phyloP scores from a whole-genome alignment of 2,113 vertebrate species.

The Lutjanus erythropterus region DNA sequence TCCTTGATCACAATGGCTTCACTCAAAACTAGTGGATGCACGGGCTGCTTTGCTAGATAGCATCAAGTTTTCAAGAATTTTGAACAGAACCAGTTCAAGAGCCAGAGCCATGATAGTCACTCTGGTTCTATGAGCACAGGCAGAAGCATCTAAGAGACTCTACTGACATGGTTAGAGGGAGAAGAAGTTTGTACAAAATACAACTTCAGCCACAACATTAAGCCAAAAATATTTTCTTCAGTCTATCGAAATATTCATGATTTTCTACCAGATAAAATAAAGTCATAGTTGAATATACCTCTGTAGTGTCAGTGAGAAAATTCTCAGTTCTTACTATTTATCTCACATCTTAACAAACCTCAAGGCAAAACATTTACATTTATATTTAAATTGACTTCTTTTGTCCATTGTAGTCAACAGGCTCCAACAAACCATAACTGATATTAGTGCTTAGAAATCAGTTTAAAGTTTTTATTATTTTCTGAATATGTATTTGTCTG shows the following conservation, averaged over 20 bases:
- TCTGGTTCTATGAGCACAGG: not conserved
- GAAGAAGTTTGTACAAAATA: not conserved
- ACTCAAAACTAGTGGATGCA: too few relatives aligned
- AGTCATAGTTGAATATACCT: not conserved
- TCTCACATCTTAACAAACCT: too few relatives aligned
- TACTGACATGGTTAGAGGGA: not conserved
- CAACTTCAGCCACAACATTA: not conserved
- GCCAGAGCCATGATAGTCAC: too few relatives aligned
- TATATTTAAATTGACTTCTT: not conserved
- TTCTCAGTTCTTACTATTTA: too few relatives aligned
- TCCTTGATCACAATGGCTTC: too few relatives aligned
- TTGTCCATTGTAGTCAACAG: not conserved
- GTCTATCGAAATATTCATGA: not conserved
- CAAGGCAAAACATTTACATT: too few relatives aligned
- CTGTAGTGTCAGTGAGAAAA: not conserved
- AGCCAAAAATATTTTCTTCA: not conserved
- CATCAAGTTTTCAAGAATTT: too few relatives aligned
- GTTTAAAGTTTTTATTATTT: slow-evolving; percentile 1
- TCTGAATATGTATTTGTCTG: not conserved
- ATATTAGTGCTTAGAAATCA: not conserved
- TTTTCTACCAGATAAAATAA: not conserved
- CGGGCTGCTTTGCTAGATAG: too few relatives aligned
- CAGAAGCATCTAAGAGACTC: not conserved
- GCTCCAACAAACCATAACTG: too few relatives aligned
- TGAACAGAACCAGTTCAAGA: too few relatives aligned